Evolutionary conservation across 2,797 vertebrate genomes (phyloP).

Genomic region (Cichlasoma orientale): DNA sequence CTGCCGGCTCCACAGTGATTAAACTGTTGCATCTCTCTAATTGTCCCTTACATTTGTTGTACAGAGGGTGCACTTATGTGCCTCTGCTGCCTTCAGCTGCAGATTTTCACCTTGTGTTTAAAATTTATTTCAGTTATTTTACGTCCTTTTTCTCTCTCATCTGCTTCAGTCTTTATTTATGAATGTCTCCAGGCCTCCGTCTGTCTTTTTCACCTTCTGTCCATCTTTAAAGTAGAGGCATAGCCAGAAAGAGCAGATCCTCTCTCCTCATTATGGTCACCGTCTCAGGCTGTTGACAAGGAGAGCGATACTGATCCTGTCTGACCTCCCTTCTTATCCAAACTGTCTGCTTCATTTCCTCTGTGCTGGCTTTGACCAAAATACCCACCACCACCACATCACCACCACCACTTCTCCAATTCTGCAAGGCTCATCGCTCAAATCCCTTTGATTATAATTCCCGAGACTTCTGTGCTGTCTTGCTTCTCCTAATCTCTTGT

Average conservation of each 20-base stretch:
- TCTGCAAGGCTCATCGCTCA: conserved; percentile 2
- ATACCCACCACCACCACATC: neutral
- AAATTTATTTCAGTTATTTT: neutral
- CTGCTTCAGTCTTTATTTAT: neutral
- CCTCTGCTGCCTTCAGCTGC: neutral
- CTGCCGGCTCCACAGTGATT: conserved; percentile 58
- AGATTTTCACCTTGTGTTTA: neutral
- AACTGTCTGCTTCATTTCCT: conserved; percentile 32
- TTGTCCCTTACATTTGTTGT: conserved; percentile 21
- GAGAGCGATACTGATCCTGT: conserved; percentile 6
- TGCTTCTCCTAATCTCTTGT: conserved; percentile 38
- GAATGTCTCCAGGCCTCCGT: neutral
- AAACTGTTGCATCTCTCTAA: conserved; percentile 41
- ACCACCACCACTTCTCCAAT: conserved; percentile 3
- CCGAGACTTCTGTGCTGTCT: conserved; percentile 21
- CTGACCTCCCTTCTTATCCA: conserved; percentile 32
- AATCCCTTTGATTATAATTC: conserved; percentile 48
- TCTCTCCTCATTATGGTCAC: conserved; percentile 26
- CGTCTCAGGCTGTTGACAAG: conserved; percentile 11
- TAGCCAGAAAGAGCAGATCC: neutral
- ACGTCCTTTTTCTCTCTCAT: neutral
- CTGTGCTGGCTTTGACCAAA: conserved; percentile 20
- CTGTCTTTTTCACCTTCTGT: neutral
- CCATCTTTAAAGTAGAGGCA: neutral
- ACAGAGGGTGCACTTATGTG: neutral